Conservation (phyloP, 2,888 invertebrate species). For the Lutraria lutraria region DNA sequence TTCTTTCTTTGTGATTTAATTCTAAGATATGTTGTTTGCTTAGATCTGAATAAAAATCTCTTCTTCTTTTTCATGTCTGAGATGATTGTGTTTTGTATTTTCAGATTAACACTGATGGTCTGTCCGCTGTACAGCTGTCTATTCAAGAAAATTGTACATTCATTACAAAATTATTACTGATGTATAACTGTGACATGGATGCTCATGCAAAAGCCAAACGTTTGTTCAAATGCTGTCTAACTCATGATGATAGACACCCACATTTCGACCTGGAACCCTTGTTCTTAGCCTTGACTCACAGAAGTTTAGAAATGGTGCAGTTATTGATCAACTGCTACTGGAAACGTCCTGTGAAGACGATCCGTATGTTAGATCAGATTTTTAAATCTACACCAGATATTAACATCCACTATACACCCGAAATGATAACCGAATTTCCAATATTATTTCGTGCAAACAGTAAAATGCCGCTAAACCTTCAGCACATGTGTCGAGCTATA, state of each 20-base stretch:
- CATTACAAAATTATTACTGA: constrained; percentile 79
- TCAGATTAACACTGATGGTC: constrained; percentile 82
- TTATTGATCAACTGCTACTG: constrained; percentile 81
- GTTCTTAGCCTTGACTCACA: constrained; percentile 83
- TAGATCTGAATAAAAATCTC: too few relatives aligned
- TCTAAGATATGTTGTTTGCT: too few relatives aligned
- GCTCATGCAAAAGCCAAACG: constrained; percentile 77
- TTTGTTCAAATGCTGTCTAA: constrained; percentile 80
- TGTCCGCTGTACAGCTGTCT: constrained; percentile 83
- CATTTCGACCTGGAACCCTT: constrained; percentile 85
- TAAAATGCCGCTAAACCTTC: constrained; percentile 77
- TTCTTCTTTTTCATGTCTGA: too few relatives aligned
- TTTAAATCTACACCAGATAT: constrained; percentile 79
- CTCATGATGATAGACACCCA: constrained; percentile 84
- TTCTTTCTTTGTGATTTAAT: too few relatives aligned
- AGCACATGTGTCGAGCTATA: constrained; percentile 79
- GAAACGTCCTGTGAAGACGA: constrained; percentile 74
- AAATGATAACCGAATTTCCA: constrained; percentile 76
- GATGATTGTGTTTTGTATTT: constrained; percentile 33
- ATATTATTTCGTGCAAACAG: constrained; percentile 75
- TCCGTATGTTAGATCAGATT: constrained; percentile 78
- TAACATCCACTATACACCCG: constrained; percentile 74
- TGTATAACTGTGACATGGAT: constrained; percentile 83
- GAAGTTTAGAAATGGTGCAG: constrained; percentile 81
- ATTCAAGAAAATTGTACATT: constrained; percentile 78